These are phyloP conservation scores for Solea solea DNA, from an alignment of 2,113 vertebrate genomes.

Conservation along the genomic window DNA sequence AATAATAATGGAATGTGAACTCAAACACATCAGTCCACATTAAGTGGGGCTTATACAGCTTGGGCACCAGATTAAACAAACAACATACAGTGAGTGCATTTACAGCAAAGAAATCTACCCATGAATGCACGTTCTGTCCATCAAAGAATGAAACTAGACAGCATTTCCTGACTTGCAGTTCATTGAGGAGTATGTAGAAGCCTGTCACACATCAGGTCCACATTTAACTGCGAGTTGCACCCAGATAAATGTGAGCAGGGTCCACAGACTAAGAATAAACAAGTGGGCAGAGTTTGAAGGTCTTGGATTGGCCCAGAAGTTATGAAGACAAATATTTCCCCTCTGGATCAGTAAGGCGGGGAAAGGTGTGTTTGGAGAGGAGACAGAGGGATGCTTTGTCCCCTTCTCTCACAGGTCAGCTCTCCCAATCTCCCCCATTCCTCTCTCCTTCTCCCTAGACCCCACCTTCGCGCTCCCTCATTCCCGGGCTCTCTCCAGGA, in stretches of 20 bases:
- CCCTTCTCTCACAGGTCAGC: conserved; percentile 71
- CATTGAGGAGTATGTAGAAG: background rate
- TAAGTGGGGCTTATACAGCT: conserved; percentile 25
- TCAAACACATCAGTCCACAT: conserved; percentile 54
- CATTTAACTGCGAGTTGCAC: conserved; percentile 11
- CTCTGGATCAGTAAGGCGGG: conserved; percentile 76
- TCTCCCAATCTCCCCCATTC: conserved; percentile 61
- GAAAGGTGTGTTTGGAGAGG: conserved; percentile 83
- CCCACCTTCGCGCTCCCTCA: conserved; percentile 54
- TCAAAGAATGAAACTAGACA: background rate
- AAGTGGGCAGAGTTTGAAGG: conserved; percentile 47
- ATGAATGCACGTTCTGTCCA: conserved; percentile 6
- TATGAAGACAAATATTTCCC: conserved; percentile 83
- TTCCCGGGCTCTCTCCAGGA: conserved; percentile 45
- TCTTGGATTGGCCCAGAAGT: conserved; percentile 47
- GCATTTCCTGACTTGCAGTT: background rate
- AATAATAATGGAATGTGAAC: conserved; percentile 67
- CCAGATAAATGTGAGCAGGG: conserved; percentile 17
- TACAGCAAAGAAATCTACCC: background rate
- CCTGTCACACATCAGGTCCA: background rate
- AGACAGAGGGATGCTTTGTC: conserved; percentile 95
- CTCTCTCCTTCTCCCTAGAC: conserved; percentile 38
- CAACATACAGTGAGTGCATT: conserved; percentile 8
- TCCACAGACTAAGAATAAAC: conserved; percentile 51
- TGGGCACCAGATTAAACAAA: conserved; percentile 21